phyloP scores from a whole-genome alignment of 1,140 invertebrate species.

The Ridgeia piscesae region DNA sequence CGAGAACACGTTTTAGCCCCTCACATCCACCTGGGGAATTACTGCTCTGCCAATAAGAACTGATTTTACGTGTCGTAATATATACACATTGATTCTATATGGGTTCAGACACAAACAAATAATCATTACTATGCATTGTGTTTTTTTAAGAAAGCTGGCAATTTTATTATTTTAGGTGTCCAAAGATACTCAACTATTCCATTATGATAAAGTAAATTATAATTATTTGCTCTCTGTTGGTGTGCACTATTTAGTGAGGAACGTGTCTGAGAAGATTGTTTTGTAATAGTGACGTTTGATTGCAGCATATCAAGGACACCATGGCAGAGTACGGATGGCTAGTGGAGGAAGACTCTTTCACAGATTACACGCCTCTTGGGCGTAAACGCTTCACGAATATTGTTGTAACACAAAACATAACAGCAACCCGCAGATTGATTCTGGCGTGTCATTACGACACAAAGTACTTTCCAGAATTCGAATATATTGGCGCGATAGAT shows the following conservation, averaged over 20 bases:
- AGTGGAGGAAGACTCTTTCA: conserved; percentile 21
- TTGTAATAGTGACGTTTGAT: neutral
- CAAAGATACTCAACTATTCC: no score
- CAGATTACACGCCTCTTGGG: conserved; percentile 22
- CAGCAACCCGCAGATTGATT: neutral
- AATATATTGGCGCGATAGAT: conserved; percentile 92
- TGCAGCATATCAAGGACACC: conserved; percentile 16
- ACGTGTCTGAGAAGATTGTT: neutral
- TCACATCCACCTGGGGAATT: no score
- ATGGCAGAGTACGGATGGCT: conserved; percentile 23
- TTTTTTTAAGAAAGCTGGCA: no score
- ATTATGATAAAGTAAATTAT: neutral
- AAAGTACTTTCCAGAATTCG: conserved; percentile 71
- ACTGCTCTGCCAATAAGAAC: no score
- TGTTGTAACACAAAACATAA: conserved; percentile 22
- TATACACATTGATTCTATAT: no score
- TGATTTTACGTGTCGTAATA: no score
- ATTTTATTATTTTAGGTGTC: no score
- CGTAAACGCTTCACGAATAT: conserved; percentile 27
- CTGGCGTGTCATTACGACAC: conserved; percentile 93
- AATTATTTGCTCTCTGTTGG: neutral
- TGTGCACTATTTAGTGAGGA: neutral
- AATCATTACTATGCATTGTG: no score
- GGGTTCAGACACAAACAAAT: no score
- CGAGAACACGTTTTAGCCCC: no score